A percentile compares a stretch with the other conserved stretches of the same genome.
Evolutionary conservation across 2,797 vertebrate species (phyloP).

Genomic region (Podargus strigoides): DNA sequence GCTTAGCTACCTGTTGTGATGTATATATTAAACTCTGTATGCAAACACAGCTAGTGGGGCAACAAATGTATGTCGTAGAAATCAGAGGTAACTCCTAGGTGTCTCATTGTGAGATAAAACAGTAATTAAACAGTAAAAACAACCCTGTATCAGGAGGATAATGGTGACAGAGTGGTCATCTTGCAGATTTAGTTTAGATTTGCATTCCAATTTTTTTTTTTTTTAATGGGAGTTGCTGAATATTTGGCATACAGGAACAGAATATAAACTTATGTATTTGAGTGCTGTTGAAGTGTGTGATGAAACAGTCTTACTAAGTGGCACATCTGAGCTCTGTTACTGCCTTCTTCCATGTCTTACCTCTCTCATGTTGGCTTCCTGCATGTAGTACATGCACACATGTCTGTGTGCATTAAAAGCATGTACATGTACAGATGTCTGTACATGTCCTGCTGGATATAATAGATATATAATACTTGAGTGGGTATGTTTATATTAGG

Average conservation of each 20-base stretch:
- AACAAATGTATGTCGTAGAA: not conserved
- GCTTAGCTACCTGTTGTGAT: not conserved
- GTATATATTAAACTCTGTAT: rapidly evolving
- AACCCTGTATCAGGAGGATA: rapidly evolving
- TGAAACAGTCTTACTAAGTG: not conserved
- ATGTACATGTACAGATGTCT: not conserved
- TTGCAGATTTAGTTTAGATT: not conserved
- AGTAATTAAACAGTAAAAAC: not conserved
- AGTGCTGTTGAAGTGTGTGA: no score
- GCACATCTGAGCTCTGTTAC: not conserved
- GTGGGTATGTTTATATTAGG: not conserved
- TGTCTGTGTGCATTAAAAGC: rapidly evolving
- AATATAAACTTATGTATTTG: no score
- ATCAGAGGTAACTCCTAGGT: not conserved
- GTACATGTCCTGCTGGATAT: not conserved
- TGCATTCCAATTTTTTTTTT: not conserved
- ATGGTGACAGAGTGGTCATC: not conserved
- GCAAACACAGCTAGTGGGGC: not conserved
- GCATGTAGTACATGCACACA: rapidly evolving
- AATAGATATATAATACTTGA: not conserved
- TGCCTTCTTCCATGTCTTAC: not conserved
- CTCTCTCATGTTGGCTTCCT: not conserved
- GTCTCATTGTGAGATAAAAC: not conserved
- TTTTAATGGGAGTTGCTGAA: no score
- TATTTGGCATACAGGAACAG: no score